Evolutionary conservation across 2,888 invertebrate species (phyloP).

Genomic region (Hypena proboscidalis): DNA sequence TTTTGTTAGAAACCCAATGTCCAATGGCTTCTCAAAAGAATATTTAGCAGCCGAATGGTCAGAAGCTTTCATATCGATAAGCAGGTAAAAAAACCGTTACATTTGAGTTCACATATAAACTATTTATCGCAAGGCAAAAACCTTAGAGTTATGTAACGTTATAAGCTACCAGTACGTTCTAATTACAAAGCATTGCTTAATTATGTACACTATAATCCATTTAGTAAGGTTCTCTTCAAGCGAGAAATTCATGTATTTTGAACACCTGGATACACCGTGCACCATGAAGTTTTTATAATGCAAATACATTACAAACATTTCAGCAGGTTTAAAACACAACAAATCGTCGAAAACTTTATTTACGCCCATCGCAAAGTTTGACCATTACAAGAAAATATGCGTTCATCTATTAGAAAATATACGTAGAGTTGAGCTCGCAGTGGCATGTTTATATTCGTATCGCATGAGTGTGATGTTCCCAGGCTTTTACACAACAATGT

Average conservation of each 20-base stretch:
- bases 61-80: slow-evolving; percentile 3
- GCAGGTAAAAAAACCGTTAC: too few relatives aligned
- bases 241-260: slow-evolving; percentile 14
- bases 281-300: slow-evolving; percentile 35
- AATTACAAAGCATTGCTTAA: not conserved
- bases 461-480: slow-evolving; percentile 61
- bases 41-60: slow-evolving; percentile 30
- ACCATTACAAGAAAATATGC: slow-evolving; percentile 79
- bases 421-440: slow-evolving; percentile 53
- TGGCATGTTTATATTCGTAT: slow-evolving; percentile 72
- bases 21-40: slow-evolving; percentile 32
- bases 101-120: too few relatives aligned
- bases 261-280: slow-evolving; percentile 32
- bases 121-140: not conserved
- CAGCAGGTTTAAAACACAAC: slow-evolving; percentile 58
- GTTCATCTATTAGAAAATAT: slow-evolving; percentile 79
- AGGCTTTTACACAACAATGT: slow-evolving; percentile 38
- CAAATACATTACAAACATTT: slow-evolving; percentile 43
- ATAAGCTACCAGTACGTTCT: too few relatives aligned
- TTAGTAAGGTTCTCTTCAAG: not conserved
- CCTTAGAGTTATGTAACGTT: too few relatives aligned
- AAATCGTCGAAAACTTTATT: slow-evolving; percentile 60
- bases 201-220: not conserved
- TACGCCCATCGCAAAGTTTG: slow-evolving; percentile 69
- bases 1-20: slow-evolving; percentile 28